A percentile compares a stretch with the other conserved stretches of the same genome.
phyloP scores from a whole-genome alignment of 1,140 invertebrate species.

The Oscheius sp. region DNA sequence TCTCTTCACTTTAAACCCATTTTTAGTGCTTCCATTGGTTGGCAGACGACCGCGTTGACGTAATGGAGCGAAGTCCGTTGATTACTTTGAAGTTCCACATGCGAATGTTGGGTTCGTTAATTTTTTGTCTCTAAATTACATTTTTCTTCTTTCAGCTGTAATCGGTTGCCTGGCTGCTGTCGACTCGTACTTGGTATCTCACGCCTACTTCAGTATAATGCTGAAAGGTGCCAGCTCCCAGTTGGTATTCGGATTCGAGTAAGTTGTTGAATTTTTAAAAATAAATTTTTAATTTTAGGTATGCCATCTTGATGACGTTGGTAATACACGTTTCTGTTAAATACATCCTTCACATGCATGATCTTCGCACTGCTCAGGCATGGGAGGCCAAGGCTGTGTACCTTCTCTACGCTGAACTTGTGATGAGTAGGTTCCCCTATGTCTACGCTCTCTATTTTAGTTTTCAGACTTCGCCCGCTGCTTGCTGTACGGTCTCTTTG shows the following conservation, averaged over 20 bases:
- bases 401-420: conserved; percentile 88
- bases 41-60: conserved; percentile 96
- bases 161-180: conserved; percentile 76
- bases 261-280: conserved; percentile 8
- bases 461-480: conserved; percentile 73
- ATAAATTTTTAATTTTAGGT: conserved; percentile 65
- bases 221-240: conserved; percentile 92
- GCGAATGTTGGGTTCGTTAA: conserved; percentile 76
- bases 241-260: conserved; percentile 96
- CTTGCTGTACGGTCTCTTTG: conserved; percentile 86
- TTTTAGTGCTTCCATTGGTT: conserved; percentile 92
- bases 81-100: conserved; percentile 93
- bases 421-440: conserved; percentile 77
- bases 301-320: conserved; percentile 91
- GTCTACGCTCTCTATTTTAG: neutral
- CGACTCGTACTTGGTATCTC: conserved; percentile 84
- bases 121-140: conserved; percentile 18
- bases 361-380: conserved; percentile 80
- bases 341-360: conserved; percentile 77
- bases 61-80: conserved; percentile 97
- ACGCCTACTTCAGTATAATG: conserved; percentile 91
- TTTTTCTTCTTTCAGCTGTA: conserved; percentile 66
- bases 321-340: conserved; percentile 90
- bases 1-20: neutral
- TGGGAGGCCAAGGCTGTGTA: conserved; percentile 99